Percentiles rank a stretch among this genome's conserved stretches.
Conservation (phyloP, 2,113 vertebrate species). For the Solenodon paradoxus region DNA sequence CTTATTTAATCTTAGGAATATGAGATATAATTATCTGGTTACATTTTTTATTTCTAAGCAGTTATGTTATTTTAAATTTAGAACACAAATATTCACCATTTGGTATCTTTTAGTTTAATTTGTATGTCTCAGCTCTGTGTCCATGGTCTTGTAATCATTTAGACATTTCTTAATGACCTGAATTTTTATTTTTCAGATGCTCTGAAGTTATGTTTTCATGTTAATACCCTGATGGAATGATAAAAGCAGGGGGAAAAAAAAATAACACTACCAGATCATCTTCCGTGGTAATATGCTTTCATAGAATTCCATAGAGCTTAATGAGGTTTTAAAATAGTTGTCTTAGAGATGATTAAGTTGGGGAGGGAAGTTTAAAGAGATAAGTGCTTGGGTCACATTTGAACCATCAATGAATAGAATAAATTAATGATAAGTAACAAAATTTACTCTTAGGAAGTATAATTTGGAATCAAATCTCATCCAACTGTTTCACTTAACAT, state of each 20-base stretch:
- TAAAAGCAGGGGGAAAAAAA: neutral
- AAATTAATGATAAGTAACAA: neutral
- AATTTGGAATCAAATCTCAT: neutral
- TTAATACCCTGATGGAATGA: neutral
- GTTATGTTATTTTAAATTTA: conserved; percentile 11
- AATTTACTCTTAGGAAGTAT: neutral
- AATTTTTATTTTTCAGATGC: neutral
- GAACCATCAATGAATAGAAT: neutral
- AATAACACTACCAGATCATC: neutral
- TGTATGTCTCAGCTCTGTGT: neutral
- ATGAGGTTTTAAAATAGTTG: neutral
- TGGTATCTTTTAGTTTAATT: conserved; percentile 13
- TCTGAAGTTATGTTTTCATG: neutral
- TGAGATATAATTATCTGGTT: neutral
- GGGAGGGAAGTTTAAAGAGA: neutral
- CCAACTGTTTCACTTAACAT: too few relatives aligned
- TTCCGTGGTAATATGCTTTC: neutral
- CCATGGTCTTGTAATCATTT: neutral
- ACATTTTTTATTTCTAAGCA: neutral
- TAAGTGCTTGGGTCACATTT: neutral
- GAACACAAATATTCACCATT: neutral
- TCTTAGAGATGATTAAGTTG: neutral
- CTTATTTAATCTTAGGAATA: too few relatives aligned
- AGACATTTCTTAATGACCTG: neutral
- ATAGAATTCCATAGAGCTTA: neutral